Percentiles rank a stretch among this genome's conserved stretches.
These are phyloP conservation scores for Rynchops niger DNA, from an alignment of 2,113 vertebrate genomes.

Conservation along the genomic window DNA sequence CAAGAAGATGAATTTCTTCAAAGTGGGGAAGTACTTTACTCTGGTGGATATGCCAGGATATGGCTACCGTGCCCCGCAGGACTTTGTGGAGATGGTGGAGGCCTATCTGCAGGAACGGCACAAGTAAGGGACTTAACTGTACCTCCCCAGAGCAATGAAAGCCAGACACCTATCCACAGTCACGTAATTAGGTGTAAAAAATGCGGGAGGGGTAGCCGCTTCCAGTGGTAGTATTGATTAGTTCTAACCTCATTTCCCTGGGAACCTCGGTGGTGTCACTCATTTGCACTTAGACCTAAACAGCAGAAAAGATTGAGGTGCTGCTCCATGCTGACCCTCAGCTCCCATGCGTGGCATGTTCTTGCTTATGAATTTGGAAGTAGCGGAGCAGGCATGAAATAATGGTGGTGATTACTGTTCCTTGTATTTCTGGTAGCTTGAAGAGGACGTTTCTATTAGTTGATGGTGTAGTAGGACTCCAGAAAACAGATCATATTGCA, in stretches of 20 bases:
- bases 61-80: conserved; percentile 84
- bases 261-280: neutral
- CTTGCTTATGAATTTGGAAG: neutral
- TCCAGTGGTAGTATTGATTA: neutral
- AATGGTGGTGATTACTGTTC: neutral
- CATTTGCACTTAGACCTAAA: neutral
- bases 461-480: conserved; percentile 85
- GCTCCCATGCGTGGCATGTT: neutral
- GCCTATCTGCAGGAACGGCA: conserved; percentile 84
- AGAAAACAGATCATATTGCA: conserved; percentile 82
- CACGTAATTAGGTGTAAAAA: neutral
- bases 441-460: conserved; percentile 91
- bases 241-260: neutral
- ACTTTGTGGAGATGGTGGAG: conserved; percentile 95
- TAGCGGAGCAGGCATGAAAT: neutral
- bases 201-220: neutral
- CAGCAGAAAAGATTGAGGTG: neutral
- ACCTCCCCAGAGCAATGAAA: neutral
- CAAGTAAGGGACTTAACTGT: conserved; percentile 75
- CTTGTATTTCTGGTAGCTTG: conserved; percentile 78
- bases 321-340: neutral
- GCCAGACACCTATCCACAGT: neutral
- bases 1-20: conserved; percentile 97
- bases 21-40: conserved; percentile 86
- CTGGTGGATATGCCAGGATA: conserved; percentile 97